Evolutionary conservation across 2,888 invertebrate species (phyloP).

Genomic region (Scrobipalpa costella): DNA sequence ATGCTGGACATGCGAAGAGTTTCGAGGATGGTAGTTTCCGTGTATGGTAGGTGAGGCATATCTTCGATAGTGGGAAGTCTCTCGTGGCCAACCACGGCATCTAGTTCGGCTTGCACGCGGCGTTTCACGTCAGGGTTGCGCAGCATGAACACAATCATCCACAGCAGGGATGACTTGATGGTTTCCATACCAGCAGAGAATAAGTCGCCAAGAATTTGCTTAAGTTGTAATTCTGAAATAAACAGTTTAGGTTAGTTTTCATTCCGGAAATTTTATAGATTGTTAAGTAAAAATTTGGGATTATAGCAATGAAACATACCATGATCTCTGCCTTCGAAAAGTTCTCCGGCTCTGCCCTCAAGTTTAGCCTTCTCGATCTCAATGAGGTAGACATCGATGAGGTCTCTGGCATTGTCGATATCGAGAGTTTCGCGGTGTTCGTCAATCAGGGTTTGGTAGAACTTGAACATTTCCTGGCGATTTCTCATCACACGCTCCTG

Average conservation of each 20-base stretch:
- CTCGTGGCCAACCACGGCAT: constrained; percentile 89
- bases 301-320: constrained; percentile 78
- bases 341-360: constrained; percentile 86
- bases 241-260: not conserved
- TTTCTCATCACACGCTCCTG: constrained; percentile 84
- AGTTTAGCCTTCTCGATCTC: constrained; percentile 92
- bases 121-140: constrained; percentile 91
- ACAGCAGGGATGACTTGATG: constrained; percentile 92
- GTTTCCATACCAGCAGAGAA: constrained; percentile 97
- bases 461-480: constrained; percentile 91
- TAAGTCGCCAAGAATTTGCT: constrained; percentile 94
- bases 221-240: constrained; percentile 90
- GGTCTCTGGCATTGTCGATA: constrained; percentile 87
- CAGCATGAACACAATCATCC: constrained; percentile 94
- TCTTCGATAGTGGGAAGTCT: constrained; percentile 91
- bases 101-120: constrained; percentile 92
- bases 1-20: constrained; percentile 92
- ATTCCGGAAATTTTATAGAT: not conserved
- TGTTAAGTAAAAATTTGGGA: not conserved
- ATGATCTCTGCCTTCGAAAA: constrained; percentile 93
- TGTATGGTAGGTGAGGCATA: constrained; percentile 89
- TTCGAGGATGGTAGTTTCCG: constrained; percentile 93
- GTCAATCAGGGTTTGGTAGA: constrained; percentile 91
- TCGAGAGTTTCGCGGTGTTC: constrained; percentile 90
- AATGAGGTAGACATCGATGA: constrained; percentile 91